Conservation (phyloP, 2,113 vertebrate genomes). For the Sigmodon hispidus region DNA sequence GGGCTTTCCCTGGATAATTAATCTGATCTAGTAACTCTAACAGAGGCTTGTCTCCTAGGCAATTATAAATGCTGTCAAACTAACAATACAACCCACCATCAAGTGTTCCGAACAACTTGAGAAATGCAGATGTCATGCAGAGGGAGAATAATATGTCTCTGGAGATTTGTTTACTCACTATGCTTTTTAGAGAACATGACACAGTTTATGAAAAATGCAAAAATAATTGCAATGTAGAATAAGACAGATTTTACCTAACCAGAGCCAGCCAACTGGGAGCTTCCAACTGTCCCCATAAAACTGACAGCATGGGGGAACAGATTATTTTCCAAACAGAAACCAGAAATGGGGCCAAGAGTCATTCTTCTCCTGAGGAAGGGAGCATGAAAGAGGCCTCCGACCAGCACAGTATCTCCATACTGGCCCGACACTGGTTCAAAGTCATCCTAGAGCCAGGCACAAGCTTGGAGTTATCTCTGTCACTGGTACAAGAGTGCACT, state of each 20-base stretch:
- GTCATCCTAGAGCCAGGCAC: background rate
- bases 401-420: accelerated
- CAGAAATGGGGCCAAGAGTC: background rate
- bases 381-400: background rate
- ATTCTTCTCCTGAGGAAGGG: background rate
- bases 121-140: background rate
- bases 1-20: background rate
- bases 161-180: slow-evolving; percentile 19
- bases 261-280: background rate
- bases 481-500: background rate
- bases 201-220: background rate
- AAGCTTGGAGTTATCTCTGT: background rate
- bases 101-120: background rate
- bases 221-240: background rate
- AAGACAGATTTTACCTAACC: background rate
- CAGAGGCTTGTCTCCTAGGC: no score
- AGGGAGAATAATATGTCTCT: background rate
- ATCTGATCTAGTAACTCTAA: background rate
- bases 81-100: background rate
- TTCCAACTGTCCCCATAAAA: background rate
- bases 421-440: background rate
- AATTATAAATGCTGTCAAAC: background rate
- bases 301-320: background rate
- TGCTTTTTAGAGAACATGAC: background rate
- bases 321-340: background rate